Conservation (phyloP, 2,797 vertebrate genomes). For the Pantherophis alleghaniensis region DNA sequence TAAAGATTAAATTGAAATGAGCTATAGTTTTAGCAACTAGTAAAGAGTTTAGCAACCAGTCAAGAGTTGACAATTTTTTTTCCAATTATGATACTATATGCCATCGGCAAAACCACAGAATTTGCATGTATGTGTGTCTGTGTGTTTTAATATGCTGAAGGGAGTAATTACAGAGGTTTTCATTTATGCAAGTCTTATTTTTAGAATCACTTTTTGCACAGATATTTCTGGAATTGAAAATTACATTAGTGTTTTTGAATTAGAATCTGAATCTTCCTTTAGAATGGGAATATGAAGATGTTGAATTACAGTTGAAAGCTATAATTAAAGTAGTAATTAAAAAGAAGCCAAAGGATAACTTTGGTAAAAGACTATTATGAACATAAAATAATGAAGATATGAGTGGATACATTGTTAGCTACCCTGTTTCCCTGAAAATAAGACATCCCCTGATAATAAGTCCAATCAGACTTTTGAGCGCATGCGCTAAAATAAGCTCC, state of each 20-base stretch:
- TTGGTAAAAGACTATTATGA: background rate
- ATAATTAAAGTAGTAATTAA: slow-evolving; percentile 2
- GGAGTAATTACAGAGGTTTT: slow-evolving; percentile 30
- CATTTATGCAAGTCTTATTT: slow-evolving; percentile 46
- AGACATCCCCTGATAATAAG: too few species aligned
- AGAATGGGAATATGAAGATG: slow-evolving; percentile 6
- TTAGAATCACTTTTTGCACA: slow-evolving; percentile 46
- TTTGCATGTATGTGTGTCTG: background rate
- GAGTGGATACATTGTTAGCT: background rate
- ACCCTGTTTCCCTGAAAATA: too few species aligned
- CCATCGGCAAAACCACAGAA: background rate
- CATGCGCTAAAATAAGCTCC: too few species aligned
- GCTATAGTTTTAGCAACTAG: background rate
- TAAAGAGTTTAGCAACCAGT: background rate
- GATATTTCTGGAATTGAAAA: slow-evolving; percentile 45
- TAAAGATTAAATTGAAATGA: background rate
- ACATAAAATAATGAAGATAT: background rate
- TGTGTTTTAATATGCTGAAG: background rate
- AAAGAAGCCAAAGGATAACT: background rate
- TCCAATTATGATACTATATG: background rate
- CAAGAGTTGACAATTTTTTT: background rate
- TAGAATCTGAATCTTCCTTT: slow-evolving; percentile 37
- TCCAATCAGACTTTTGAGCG: too few species aligned
- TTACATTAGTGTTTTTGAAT: slow-evolving; percentile 47
- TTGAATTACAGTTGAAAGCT: background rate